Evolutionary conservation across 1,140 invertebrate genomes (phyloP), one percentile per base, ranked within the genome.

Genomic region (Whitmania pigra): DNA sequence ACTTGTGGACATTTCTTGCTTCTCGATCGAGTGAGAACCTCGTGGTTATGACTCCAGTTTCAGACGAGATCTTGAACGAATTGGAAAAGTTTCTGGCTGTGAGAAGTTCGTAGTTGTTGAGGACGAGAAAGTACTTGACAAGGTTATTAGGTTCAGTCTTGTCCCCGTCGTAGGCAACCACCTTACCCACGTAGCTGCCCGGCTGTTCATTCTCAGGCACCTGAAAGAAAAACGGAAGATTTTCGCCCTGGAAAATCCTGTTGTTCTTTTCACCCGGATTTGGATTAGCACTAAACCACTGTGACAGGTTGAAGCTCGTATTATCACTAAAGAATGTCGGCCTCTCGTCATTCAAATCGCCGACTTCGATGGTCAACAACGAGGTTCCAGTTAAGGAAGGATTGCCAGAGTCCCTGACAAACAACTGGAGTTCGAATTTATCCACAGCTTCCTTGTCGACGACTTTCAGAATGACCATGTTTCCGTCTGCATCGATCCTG

Each of bases 261-360:
- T 49, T 49, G 43, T 49, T 49, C 9, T 11, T 49, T 11, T 49
- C 43, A 49, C 43, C 43, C 11, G 43, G 43, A 49, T 49, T 49
- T 17, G 43, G 43, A 49, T 49, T 11, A 11, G 43, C 43, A 17
- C 43, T 49, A 15, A 63, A 63, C 22, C 29, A 31, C 11, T 63
- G 57, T 3, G 22, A 25, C 29, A 25, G 11, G 57, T 63, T 63
- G 22, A 63, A 25, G 29, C 29, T 63, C 22, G 29, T 63, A n/a
- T 63, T 63, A 13, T 63, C 57, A 63, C 22, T 25, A 15, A 63
- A 63, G 25, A 74, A 74, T 31, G n/a, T 31, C 55, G 73, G 73
- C 20, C 40, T 31, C 27, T 72, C 70, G 43, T 74, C 73, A 31
- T 74, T 74, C 31, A 72, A n/a, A 31, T 74, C 73, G 13, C 53